Evolutionary conservation across 2,888 invertebrate species (phyloP), one percentile per base, ranked within the genome.

Genomic region (Coecobrya sp.): DNA sequence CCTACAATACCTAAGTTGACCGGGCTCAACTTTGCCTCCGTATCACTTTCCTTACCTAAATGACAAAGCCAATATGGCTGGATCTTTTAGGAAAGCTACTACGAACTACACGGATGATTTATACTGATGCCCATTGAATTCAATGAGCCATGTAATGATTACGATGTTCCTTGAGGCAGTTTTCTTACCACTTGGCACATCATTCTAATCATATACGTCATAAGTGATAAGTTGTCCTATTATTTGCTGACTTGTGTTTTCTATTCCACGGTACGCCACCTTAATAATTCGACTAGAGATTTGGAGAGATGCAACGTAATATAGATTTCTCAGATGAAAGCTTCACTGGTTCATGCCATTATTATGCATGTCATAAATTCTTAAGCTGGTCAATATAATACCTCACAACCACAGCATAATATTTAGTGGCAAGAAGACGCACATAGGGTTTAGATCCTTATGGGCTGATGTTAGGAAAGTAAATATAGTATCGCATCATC

Each of bases 71-170:
- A 90, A 85, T 45, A 76, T 27, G 16, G 5, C 19, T 76, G 13
- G 62, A 73, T 19, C 25, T 76, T n/a, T 22, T n/a, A n/a, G 73
- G 36, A 45, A 87, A 76, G 27, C 36, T 42, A n/a, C n/a, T n/a
- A n/a, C n/a, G n/a, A n/a, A n/a, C n/a, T n/a, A 52, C 62, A 79
- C 25, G 49, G 79, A 92, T 93, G 91, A 93, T 93, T 93, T 89
- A 93, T 91, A 82, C 59, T 82, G 89, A 91, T 89, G 76, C 22
- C 89, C 70, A 92, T 88, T 85, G 85, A 89, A 88, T 86, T 89
- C 90, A 93, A 93, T 93, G 92, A 87, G 73, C 36, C 93, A 88
- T 92, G 90, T 92, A 89, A 93, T 92, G 92, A 93, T 92, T 85
- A 70, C 92, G 87, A 92, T 79, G 92, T 81, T 92, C 81, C 91